Percentiles rank a stretch among this genome's conserved stretches.
These are phyloP conservation scores for Glaucidium brasilianum DNA, from an alignment of 2,113 vertebrate genomes.

Conservation along the genomic window DNA sequence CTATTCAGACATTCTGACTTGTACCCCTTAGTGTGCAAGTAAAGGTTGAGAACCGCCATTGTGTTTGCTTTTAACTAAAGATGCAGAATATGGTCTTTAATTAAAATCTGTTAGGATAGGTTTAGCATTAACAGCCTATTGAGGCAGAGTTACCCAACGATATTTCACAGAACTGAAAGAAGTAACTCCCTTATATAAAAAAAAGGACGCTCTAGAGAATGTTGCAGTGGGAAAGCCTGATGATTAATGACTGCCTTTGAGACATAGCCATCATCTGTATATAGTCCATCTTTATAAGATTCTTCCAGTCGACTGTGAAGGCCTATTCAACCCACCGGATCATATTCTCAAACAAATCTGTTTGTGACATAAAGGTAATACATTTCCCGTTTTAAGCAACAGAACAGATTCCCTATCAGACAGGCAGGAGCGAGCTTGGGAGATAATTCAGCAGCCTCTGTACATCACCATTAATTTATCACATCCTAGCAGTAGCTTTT, in stretches of 20 bases:
- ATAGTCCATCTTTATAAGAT: background rate
- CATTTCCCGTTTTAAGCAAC: background rate
- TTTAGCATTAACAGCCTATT: background rate
- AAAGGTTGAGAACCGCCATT: background rate
- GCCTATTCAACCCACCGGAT: background rate
- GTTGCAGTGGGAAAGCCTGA: background rate
- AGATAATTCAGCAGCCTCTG: background rate
- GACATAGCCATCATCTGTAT: background rate
- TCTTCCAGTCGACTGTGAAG: background rate
- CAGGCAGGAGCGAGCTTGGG: background rate
- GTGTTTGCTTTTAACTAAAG: background rate
- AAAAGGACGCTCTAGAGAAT: background rate
- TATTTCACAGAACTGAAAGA: background rate
- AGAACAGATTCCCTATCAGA: background rate
- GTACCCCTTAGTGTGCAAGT: background rate
- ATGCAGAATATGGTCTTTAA: background rate
- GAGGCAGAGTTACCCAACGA: background rate
- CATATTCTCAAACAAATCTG: background rate
- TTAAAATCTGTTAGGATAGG: background rate
- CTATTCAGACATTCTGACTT: background rate
- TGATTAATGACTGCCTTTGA: background rate
- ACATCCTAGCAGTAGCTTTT: background rate
- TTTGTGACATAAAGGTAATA: background rate
- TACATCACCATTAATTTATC: background rate
- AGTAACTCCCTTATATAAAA: background rate